A percentile compares a stretch with the other conserved stretches of the same genome.
These are phyloP conservation scores for Andrena camellia DNA, from an alignment of 2,888 invertebrate species.

Conservation along the genomic window DNA sequence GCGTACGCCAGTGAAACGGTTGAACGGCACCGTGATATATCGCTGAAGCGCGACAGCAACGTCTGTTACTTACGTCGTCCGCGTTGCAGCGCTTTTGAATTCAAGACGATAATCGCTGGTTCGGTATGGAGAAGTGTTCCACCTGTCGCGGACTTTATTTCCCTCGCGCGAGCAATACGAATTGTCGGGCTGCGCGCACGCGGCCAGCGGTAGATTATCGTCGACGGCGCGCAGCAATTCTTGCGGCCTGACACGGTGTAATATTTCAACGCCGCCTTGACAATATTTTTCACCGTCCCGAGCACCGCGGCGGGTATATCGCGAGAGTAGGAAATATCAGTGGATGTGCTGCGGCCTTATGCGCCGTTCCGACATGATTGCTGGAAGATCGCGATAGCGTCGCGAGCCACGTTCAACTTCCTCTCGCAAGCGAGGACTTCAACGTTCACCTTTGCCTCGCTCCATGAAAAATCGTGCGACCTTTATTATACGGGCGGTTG, in stretches of 20 bases:
- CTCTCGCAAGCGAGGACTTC: constrained; percentile 22
- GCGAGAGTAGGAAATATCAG: constrained; percentile 66
- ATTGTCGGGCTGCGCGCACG: constrained; percentile 59
- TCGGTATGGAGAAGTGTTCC: constrained; percentile 46
- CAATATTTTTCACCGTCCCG: constrained; percentile 68
- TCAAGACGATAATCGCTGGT: constrained; percentile 42
- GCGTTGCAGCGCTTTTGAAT: constrained; percentile 10
- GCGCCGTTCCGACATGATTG: constrained; percentile 51
- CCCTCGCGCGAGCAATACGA: constrained; percentile 64
- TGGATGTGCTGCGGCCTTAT: constrained; percentile 61
- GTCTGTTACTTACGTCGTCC: background rate
- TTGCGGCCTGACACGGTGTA: constrained; percentile 67
- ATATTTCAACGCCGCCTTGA: constrained; percentile 74
- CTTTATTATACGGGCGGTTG: constrained; percentile 29
- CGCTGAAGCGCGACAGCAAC: background rate
- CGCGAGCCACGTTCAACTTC: constrained; percentile 16
- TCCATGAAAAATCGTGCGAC: constrained; percentile 7
- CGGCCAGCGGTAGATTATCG: constrained; percentile 70
- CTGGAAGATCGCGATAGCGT: constrained; percentile 58
- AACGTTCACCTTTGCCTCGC: constrained; percentile 40
- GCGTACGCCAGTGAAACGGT: background rate
- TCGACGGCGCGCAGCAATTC: constrained; percentile 69
- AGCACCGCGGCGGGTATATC: constrained; percentile 40
- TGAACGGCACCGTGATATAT: constrained; percentile 7
- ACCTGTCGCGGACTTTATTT: constrained; percentile 66